A percentile compares a stretch with the other conserved stretches of the same genome.
Conservation (phyloP, 2,797 vertebrate species). For the Rhodeus uyekii region DNA sequence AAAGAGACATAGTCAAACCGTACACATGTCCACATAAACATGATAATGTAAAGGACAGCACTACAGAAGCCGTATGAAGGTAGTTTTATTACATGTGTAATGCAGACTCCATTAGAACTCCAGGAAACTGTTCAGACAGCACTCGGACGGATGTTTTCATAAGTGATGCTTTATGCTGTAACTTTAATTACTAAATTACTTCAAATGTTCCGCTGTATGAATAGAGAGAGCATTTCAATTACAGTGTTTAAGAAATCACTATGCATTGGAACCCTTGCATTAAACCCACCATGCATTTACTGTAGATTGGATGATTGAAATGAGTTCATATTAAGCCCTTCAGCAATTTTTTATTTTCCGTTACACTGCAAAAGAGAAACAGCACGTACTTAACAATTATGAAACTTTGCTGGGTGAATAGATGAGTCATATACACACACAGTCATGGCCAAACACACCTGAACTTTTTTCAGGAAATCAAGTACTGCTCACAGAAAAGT, state of each 20-base stretch:
- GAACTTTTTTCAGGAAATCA: too few relatives aligned
- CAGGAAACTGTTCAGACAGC: neutral
- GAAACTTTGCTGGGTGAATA: too few relatives aligned
- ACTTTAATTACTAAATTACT: conserved; percentile 50
- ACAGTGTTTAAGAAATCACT: conserved; percentile 7
- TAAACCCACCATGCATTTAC: too few relatives aligned
- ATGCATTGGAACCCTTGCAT: too few relatives aligned
- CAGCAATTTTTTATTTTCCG: too few relatives aligned
- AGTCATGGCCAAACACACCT: too few relatives aligned
- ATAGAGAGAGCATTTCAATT: conserved; percentile 21
- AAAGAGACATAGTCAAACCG: too few relatives aligned
- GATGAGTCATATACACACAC: too few relatives aligned
- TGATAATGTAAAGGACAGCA: neutral
- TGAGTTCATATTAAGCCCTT: neutral
- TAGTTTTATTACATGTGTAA: neutral
- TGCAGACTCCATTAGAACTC: neutral
- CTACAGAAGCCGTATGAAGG: neutral
- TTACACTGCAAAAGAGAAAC: too few relatives aligned
- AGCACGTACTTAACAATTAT: too few relatives aligned
- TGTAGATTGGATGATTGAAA: conserved; percentile 23
- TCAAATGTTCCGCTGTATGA: conserved; percentile 14
- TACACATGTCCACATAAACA: too few relatives aligned
- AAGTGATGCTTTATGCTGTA: conserved; percentile 17
- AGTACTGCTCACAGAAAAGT: too few relatives aligned
- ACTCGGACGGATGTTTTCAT: conserved; percentile 9